phyloP scores from a whole-genome alignment of 2,797 vertebrate genomes.

The Acanthurus tractus region DNA sequence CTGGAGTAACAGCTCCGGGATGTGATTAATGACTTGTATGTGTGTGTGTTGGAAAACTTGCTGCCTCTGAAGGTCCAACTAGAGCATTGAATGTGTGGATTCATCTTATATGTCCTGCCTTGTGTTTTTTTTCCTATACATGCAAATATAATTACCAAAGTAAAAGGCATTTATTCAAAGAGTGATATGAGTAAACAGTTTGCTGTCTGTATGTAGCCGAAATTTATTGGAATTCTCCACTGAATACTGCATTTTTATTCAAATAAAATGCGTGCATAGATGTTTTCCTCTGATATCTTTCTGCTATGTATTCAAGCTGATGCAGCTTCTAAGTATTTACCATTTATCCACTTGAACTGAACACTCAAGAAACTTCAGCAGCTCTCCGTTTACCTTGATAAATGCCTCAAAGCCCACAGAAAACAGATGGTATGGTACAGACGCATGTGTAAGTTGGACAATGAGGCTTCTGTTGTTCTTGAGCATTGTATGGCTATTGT shows the following conservation, averaged over 20 bases:
- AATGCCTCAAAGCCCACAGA: background rate
- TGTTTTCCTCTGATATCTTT: background rate
- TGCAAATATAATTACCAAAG: background rate
- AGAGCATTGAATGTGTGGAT: background rate
- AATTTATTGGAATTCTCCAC: background rate
- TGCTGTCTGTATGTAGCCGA: background rate
- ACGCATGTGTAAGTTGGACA: background rate
- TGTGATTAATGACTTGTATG: slow-evolving; percentile 19
- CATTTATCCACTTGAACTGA: background rate
- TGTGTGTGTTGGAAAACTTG: slow-evolving; percentile 6
- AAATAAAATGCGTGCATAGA: background rate
- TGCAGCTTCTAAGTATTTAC: background rate
- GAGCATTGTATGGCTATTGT: slow-evolving; percentile 9
- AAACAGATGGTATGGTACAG: background rate
- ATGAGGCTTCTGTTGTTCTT: slow-evolving; percentile 11
- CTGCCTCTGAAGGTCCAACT: slow-evolving; percentile 2
- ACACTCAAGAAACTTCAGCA: background rate
- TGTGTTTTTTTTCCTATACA: background rate
- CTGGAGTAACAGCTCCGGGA: background rate
- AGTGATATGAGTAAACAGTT: background rate
- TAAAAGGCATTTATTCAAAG: slow-evolving; percentile 6
- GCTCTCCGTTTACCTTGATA: background rate
- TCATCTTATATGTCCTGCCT: background rate
- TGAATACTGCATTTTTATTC: background rate
- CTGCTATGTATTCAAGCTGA: slow-evolving; percentile 1